Conservation (phyloP, 1,140 invertebrate species). For the Cherax quadricarinatus region DNA sequence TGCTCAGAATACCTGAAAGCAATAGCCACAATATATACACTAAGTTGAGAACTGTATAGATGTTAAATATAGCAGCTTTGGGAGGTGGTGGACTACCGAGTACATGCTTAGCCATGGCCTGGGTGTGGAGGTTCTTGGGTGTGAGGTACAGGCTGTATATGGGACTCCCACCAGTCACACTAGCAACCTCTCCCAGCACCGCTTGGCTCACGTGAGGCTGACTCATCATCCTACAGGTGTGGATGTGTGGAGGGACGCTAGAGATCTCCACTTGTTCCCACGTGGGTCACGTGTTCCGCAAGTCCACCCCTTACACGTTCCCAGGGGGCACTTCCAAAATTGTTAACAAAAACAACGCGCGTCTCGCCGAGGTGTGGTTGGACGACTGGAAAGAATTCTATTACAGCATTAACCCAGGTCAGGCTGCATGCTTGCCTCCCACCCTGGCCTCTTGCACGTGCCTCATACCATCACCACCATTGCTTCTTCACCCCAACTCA, state of each 20-base stretch:
- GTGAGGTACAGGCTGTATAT: neutral
- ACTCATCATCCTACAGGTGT: constrained; percentile 83
- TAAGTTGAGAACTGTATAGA: neutral
- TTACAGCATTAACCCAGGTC: constrained; percentile 99
- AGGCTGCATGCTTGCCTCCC: constrained; percentile 63
- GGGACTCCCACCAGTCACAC: constrained; percentile 23
- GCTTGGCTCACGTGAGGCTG: constrained; percentile 45
- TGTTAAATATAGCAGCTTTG: constrained; percentile 37
- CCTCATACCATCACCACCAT: neutral
- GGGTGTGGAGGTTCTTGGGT: constrained; percentile 24
- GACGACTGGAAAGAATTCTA: constrained; percentile 99
- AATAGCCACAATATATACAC: constrained; percentile 15
- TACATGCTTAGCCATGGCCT: constrained; percentile 34
- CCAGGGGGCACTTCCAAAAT: constrained; percentile 98
- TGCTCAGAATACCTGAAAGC: constrained; percentile 6
- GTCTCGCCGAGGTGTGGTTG: constrained; percentile 97
- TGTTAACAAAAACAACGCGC: constrained; percentile 98
- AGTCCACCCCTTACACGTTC: constrained; percentile 99
- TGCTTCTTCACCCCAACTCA: neutral
- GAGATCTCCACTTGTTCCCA: constrained; percentile 94
- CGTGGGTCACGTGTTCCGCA: constrained; percentile 98
- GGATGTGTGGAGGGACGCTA: constrained; percentile 96
- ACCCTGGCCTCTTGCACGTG: neutral
- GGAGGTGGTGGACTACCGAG: constrained; percentile 45
- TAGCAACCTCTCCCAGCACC: constrained; percentile 14